Evolutionary conservation across 2,113 vertebrate species (phyloP).

Genomic region (Aphelocoma coerulescens): DNA sequence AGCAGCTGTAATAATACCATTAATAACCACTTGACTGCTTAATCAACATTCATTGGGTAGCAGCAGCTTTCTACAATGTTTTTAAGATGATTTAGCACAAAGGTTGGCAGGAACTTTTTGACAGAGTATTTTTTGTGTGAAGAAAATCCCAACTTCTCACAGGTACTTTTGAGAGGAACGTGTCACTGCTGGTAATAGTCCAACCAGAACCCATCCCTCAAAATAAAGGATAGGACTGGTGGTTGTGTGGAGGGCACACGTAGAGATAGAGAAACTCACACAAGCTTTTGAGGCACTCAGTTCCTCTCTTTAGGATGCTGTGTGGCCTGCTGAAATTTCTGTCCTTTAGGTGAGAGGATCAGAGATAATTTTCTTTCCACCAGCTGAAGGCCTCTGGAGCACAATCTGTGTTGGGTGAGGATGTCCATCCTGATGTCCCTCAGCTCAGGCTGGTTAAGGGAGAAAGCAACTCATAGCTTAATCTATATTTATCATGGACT

Average conservation of each 20-base stretch:
- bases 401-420: background rate
- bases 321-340: background rate
- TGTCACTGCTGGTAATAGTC: background rate
- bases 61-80: background rate
- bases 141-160: background rate
- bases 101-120: background rate
- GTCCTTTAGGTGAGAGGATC: background rate
- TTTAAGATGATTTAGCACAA: background rate
- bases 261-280: background rate
- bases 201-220: background rate
- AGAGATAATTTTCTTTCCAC: background rate
- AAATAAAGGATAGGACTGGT: fast-evolving
- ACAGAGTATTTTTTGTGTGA: background rate
- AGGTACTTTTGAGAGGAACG: background rate
- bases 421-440: background rate
- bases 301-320: background rate
- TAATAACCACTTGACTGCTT: conserved; percentile 5
- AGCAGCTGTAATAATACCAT: conserved; percentile 54
- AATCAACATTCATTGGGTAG: background rate
- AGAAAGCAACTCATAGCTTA: background rate
- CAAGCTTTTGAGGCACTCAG: fast-evolving
- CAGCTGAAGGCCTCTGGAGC: background rate
- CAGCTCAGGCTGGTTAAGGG: background rate
- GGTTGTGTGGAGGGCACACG: background rate
- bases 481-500: background rate